Percentiles rank a stretch among this genome's conserved stretches.
Conservation (phyloP, 2,888 invertebrate species). For the Phoenoteleia sp. region DNA sequence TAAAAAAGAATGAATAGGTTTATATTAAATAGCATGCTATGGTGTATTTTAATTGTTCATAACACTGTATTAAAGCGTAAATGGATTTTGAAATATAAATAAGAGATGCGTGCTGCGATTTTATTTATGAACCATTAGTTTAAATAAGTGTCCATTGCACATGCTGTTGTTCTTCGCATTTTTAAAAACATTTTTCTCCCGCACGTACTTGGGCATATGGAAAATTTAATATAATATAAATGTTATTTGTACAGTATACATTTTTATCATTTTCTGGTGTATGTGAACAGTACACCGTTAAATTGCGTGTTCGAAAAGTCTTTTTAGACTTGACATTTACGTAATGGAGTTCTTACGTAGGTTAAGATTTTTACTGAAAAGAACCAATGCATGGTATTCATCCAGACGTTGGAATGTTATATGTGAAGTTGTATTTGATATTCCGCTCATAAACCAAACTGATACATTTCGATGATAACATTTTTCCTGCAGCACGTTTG, state of each 20-base stretch:
- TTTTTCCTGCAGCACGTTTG: constrained; percentile 19
- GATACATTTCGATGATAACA: constrained; percentile 52
- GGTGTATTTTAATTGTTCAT: no score
- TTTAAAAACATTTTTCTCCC: no score
- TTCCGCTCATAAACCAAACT: constrained; percentile 53
- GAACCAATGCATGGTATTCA: constrained; percentile 53
- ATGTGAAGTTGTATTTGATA: constrained; percentile 54
- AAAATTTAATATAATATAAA: constrained; percentile 26
- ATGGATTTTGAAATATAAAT: no score
- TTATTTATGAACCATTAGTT: no score
- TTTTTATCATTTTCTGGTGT: constrained; percentile 23
- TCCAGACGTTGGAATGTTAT: constrained; percentile 41
- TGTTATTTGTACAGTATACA: not conserved
- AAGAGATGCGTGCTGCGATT: no score
- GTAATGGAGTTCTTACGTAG: constrained; percentile 62
- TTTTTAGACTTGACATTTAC: constrained; percentile 63
- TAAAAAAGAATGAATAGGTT: not conserved
- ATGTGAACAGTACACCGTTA: constrained; percentile 40
- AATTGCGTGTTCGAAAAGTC: constrained; percentile 23
- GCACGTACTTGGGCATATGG: not conserved
- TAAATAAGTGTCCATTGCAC: no score
- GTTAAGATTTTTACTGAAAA: constrained; percentile 55
- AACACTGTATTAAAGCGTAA: no score
- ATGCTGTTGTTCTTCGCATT: no score
- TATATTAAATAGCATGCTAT: no score